Evolutionary conservation across 1,140 invertebrate species (phyloP).

Genomic region (Diorhabda sublineata): DNA sequence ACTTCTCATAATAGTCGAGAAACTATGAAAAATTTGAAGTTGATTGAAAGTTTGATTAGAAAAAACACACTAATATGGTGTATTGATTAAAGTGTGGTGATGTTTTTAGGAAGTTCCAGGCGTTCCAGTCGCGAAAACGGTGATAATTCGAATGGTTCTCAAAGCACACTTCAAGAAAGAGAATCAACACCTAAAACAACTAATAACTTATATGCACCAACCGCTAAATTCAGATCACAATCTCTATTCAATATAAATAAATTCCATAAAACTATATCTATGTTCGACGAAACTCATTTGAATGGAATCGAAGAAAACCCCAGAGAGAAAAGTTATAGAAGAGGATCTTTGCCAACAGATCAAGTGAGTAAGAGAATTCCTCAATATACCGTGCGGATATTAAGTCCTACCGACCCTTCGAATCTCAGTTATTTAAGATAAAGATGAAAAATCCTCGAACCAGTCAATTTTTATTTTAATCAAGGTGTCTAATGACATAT

Average conservation of each 20-base stretch:
- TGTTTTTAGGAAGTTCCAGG: slow-evolving; percentile 35
- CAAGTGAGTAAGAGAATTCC: slow-evolving; percentile 26
- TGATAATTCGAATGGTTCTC: slow-evolving; percentile 38
- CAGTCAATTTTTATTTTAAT: no score
- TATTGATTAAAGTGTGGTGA: no score
- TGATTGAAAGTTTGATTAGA: no score
- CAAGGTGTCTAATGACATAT: no score
- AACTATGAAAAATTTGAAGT: no score
- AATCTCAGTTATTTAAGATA: no score
- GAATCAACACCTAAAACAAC: slow-evolving; percentile 30
- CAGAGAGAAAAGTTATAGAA: slow-evolving; percentile 24
- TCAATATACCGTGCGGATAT: no score
- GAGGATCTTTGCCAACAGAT: slow-evolving; percentile 37
- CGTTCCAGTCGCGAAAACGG: slow-evolving; percentile 41
- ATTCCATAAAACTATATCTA: not conserved
- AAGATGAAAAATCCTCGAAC: no score
- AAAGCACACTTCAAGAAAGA: slow-evolving; percentile 20
- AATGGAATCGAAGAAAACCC: slow-evolving; percentile 43
- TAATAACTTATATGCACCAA: not conserved
- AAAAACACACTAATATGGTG: no score
- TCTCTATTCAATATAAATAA: slow-evolving; percentile 6
- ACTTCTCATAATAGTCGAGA: no score
- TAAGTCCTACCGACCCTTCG: no score
- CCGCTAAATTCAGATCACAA: slow-evolving; percentile 8
- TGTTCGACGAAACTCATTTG: slow-evolving; percentile 14